Percentiles rank a stretch among this genome's conserved stretches.
These are phyloP conservation scores for Actinia equina DNA, from an alignment of 64 coral and sea anemone species.

Conservation along the genomic window DNA sequence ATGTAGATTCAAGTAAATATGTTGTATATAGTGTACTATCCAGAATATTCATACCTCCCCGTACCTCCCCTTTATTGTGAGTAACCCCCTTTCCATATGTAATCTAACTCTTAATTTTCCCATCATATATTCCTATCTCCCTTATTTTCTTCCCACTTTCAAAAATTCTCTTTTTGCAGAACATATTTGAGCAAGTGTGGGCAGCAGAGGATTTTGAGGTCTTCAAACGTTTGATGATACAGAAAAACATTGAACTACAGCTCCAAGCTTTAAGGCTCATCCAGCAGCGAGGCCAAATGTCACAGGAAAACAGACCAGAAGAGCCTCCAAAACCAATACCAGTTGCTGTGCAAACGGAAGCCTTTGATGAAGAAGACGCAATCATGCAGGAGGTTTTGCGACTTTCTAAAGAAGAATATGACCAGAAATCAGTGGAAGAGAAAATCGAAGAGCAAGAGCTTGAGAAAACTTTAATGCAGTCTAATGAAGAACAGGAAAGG, in stretches of 20 bases:
- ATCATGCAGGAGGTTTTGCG: conserved; percentile 86
- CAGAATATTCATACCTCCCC: too few species aligned
- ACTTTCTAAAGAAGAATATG: conserved; percentile 86
- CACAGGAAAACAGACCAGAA: not conserved
- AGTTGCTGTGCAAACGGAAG: not conserved
- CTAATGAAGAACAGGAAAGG: conserved; percentile 63
- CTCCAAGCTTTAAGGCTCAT: conserved; percentile 83
- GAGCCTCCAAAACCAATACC: not conserved
- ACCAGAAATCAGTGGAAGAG: conserved; percentile 42
- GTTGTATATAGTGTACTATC: too few species aligned
- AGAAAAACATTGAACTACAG: conserved; percentile 95
- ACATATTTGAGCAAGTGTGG: conserved; percentile 96
- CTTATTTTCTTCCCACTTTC: not conserved
- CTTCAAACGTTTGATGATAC: conserved; percentile 85
- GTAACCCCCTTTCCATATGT: too few species aligned
- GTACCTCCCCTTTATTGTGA: too few species aligned
- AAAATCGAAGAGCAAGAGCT: conserved; percentile 57
- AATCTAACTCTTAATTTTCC: too few species aligned
- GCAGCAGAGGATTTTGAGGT: conserved; percentile 94
- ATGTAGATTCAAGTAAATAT: too few species aligned
- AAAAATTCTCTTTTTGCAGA: conserved; percentile 24
- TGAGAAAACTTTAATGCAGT: conserved; percentile 44
- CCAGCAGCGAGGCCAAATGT: conserved; percentile 34
- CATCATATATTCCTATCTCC: not conserved
- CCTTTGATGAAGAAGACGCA: conserved; percentile 53